phyloP scores from a whole-genome alignment of 2,113 vertebrate species.

The Oreochromis spilurus region DNA sequence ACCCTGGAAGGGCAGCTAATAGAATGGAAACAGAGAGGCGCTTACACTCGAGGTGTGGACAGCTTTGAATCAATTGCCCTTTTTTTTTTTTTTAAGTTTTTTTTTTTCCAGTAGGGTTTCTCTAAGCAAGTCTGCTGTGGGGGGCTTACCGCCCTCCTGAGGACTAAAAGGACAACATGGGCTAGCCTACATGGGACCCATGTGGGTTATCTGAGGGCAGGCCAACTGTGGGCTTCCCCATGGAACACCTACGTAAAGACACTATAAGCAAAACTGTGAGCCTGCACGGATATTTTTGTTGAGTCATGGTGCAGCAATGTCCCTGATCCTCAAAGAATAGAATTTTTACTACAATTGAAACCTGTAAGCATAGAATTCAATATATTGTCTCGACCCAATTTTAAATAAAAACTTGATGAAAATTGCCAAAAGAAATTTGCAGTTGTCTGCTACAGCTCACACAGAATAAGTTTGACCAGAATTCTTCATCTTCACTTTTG shows the following conservation, averaged over 20 bases:
- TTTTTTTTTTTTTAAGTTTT: background rate
- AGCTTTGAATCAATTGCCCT: background rate
- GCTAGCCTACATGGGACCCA: background rate
- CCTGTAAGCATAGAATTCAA: background rate
- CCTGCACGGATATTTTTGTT: fast-evolving
- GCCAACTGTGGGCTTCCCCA: background rate
- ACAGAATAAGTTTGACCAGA: background rate
- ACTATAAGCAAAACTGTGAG: background rate
- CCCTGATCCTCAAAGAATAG: background rate
- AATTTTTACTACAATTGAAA: background rate
- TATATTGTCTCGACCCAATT: background rate
- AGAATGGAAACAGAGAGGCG: background rate
- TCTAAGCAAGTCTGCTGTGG: background rate
- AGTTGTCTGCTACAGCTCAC: background rate
- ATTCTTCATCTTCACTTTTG: background rate
- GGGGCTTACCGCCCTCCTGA: background rate
- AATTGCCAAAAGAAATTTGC: background rate
- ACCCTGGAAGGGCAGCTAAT: background rate
- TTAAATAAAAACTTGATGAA: background rate
- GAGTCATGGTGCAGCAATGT: background rate
- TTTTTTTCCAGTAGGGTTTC: background rate
- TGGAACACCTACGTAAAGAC: background rate
- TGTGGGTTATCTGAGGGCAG: background rate
- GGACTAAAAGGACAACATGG: background rate
- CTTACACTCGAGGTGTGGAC: background rate